These are phyloP conservation scores for Apistogramma diplotaenia DNA, from an alignment of 2,113 vertebrate species.

Conservation along the genomic window DNA sequence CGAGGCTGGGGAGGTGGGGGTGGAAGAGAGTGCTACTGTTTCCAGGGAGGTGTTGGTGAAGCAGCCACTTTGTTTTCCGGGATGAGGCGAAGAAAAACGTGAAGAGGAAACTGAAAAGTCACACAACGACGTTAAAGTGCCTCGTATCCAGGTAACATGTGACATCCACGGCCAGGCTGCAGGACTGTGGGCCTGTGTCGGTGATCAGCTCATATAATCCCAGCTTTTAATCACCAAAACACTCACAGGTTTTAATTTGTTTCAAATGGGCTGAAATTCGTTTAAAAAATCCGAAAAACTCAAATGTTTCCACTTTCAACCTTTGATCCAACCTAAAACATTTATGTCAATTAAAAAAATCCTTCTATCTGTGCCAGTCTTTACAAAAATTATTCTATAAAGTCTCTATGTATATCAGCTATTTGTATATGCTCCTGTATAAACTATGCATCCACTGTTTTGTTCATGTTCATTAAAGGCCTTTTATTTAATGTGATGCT, in stretches of 20 bases:
- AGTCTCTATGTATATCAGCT: too few species aligned
- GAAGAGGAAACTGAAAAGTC: background rate
- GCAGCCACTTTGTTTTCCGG: background rate
- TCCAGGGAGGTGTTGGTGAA: constrained; percentile 2
- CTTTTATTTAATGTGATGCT: too few species aligned
- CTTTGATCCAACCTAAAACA: background rate
- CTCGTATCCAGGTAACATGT: background rate
- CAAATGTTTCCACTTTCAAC: background rate
- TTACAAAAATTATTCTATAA: background rate
- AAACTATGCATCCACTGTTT: too few species aligned
- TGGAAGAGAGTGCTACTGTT: constrained; percentile 9
- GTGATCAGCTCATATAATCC: background rate
- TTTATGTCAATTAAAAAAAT: background rate
- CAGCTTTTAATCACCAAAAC: background rate
- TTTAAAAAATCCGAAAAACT: background rate
- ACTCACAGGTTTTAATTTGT: background rate
- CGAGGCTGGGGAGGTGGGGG: background rate
- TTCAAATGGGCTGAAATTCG: too few species aligned
- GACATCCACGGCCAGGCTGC: background rate
- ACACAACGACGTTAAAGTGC: background rate
- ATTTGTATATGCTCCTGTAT: too few species aligned
- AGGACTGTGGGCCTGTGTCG: background rate
- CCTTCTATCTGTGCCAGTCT: background rate
- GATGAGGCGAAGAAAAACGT: background rate
- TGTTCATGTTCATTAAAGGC: too few species aligned